Evolutionary conservation across 2,888 invertebrate species (phyloP), one percentile per base, ranked within the genome.

Genomic region (Dioctria linearis): DNA sequence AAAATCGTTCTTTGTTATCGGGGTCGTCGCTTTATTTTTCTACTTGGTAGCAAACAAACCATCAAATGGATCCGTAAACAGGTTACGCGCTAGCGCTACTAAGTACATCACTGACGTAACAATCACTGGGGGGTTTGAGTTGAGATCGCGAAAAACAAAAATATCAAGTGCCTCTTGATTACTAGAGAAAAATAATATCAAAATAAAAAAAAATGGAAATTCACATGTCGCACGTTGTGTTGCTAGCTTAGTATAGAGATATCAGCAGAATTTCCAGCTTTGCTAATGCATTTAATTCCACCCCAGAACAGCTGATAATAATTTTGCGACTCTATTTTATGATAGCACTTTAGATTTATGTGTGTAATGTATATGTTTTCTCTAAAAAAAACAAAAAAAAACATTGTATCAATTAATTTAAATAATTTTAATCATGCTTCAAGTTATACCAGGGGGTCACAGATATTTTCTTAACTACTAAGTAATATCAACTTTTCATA

Each of bases 131-230:
- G 73, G 73, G 57, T 11, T 25, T 25, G 25, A 25, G 25, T 25
- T 25, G 25, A 25, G 25, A 25, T 73, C n/a, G 73, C 13, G 11
- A 57, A 73, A 40, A 51, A 73, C 51, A 57, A 73, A 54, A 57
- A 54, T 73, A 54, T 73, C 57, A 57, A 54, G 39, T 73, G 40
- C n/a, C 51, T 11, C 40, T 61, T 25, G 25, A 25, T 25, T 25
- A 25, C 25, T 25, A 25, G 25, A 25, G 25, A 25, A 25, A 25
- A 25, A 25, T 25, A 25, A 25, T 59, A 6, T 9, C 43, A 67
- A 9, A 46, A 37, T 43, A 67, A 43, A 67, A 49, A 49, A n/a
- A 43, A 25, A 25, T 67, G 13, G 49, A 13, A 67, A 4, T n/a
- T 46, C 49, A 13, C 67, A 67, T 46, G 67, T 25, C 25, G 25